Evolutionary conservation across 1,140 invertebrate species (phyloP), one percentile per base, ranked within the genome.

Genomic region (Phthorimaea operculella): DNA sequence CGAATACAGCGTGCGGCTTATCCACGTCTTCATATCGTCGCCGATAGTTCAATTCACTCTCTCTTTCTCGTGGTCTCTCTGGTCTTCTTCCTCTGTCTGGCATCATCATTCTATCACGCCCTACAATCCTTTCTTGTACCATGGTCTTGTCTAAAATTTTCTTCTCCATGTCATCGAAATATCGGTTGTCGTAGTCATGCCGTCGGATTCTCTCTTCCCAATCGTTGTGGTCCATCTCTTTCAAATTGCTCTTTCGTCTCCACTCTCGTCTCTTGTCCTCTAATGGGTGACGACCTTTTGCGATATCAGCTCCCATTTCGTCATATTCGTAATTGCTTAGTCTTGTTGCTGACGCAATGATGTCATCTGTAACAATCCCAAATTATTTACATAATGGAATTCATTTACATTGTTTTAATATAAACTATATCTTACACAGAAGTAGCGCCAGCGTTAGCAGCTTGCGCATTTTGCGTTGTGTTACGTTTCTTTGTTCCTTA

Each of bases 211-310:
- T 72, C 10, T 70, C 65, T 33, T 72, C 70, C 64, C 64, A 79
- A 12, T 74, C 68, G 55, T 70, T 77, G 52, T 67, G 68, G 0
- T 73, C 71, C 33, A 62, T 33, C 2, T 77, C 72, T 14, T 77
- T 74, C 51, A 72, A 47, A 16, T 79, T 60, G 10, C 70, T 70
- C 53, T 80, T 80, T 57, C 79, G 79, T 55, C 79, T 73, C 77
- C 77, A 82, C 52, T 76, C 76, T 42, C 76, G 78, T 42, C 76
- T 63, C 39, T 78, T 68, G 39, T 80, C 77, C 16, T 79, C 72
- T 33, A 65, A 52, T 6, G 76, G 53, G 1, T 70, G 66, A 54
- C 78, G 76, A 55, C 72, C 70, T 58, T 78, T 81, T 33, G 62
- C 70, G 33, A 54, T 60, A n/a, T 79, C 75, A 9, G 60, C 52